These are phyloP conservation scores for Cyprinodon diabolis DNA, from an alignment of 2,797 vertebrate species.

Conservation along the genomic window DNA sequence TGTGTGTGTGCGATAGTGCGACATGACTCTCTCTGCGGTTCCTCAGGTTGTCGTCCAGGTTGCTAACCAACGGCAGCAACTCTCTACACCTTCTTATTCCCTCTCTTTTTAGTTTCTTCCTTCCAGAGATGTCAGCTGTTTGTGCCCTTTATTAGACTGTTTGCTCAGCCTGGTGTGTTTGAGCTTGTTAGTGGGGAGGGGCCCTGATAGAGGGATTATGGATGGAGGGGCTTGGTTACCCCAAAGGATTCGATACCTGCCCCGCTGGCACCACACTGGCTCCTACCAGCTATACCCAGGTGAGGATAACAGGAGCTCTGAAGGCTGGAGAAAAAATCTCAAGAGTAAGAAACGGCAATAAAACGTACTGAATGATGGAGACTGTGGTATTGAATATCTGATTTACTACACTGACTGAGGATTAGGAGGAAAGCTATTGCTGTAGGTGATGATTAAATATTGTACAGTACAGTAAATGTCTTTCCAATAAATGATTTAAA, in stretches of 20 bases:
- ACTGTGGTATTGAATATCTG: slow-evolving; percentile 5
- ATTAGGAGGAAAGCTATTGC: slow-evolving; percentile 2
- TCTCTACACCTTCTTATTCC: slow-evolving; percentile 13
- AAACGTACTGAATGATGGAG: not conserved
- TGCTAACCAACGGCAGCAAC: slow-evolving; percentile 29
- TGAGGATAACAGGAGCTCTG: slow-evolving; percentile 73
- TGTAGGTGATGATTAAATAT: slow-evolving; percentile 4
- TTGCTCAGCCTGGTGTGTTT: slow-evolving; percentile 20
- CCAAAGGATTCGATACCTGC: slow-evolving; percentile 88
- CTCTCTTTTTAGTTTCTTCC: not conserved
- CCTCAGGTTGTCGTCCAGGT: slow-evolving; percentile 47
- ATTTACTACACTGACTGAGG: not conserved
- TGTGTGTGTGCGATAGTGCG: slow-evolving; percentile 32
- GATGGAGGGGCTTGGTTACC: slow-evolving; percentile 91
- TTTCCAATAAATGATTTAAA: not conserved
- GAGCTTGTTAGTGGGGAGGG: slow-evolving; percentile 24
- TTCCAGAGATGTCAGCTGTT: slow-evolving; percentile 12
- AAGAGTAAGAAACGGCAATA: not conserved
- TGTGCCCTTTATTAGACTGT: slow-evolving; percentile 10
- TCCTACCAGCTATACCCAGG: slow-evolving; percentile 96
- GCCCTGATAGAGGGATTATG: slow-evolving; percentile 84
- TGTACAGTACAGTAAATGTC: not conserved
- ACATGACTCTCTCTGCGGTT: slow-evolving; percentile 50
- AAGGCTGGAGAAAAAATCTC: not conserved
- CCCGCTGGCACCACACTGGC: slow-evolving; percentile 92